phyloP scores from a whole-genome alignment of 2,113 vertebrate genomes.

The Coptodon rendalli region DNA sequence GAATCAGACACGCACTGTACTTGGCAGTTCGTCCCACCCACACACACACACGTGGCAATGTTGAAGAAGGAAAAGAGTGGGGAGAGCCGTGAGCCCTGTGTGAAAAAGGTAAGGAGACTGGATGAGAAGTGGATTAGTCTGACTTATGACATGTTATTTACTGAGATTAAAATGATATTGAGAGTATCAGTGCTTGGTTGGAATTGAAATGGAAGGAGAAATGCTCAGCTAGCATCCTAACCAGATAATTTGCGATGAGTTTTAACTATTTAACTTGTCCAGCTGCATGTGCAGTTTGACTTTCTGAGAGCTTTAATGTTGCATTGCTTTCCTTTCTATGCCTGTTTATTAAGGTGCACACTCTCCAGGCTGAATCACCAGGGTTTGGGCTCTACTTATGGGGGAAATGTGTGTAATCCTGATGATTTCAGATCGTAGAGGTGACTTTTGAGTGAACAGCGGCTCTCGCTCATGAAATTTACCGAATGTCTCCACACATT shows the following conservation, averaged over 20 bases:
- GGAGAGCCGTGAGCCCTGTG: neutral
- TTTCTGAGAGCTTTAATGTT: neutral
- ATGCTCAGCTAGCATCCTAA: neutral
- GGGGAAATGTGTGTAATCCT: neutral
- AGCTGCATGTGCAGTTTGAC: neutral
- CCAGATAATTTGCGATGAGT: neutral
- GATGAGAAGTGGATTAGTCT: neutral
- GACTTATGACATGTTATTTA: neutral
- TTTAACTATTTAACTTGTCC: neutral
- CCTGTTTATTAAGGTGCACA: neutral
- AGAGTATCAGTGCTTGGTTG: neutral
- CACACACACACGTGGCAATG: constrained; percentile 12
- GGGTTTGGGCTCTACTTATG: neutral
- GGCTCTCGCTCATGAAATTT: neutral
- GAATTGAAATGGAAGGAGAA: neutral
- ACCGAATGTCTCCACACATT: neutral
- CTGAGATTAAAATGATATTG: neutral
- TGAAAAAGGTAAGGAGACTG: constrained; percentile 44
- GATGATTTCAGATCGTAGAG: neutral
- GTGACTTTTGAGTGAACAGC: neutral
- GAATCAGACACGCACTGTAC: neutral
- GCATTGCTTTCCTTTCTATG: neutral
- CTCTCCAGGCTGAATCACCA: neutral
- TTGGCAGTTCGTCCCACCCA: neutral
- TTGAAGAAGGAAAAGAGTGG: constrained; percentile 46